These are phyloP conservation scores for Drosophila sordidula DNA, from an alignment of 2,888 invertebrate species.

Conservation along the genomic window DNA sequence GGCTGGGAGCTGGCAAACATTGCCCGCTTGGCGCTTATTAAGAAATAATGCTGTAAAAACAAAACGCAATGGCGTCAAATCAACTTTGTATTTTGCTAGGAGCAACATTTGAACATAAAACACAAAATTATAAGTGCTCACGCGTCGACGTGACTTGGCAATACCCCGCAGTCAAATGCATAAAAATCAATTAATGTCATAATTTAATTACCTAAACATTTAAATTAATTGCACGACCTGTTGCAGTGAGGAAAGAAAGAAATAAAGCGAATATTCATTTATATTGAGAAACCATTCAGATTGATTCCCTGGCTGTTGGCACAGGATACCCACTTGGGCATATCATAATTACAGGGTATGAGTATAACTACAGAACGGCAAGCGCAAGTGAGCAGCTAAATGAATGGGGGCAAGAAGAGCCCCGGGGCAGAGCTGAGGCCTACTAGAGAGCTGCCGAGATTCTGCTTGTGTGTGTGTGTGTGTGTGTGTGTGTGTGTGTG, in stretches of 20 bases:
- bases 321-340: too few species aligned
- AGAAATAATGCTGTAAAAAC: constrained; percentile 75
- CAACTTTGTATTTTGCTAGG: constrained; percentile 63
- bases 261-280: too few species aligned
- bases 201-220: too few species aligned
- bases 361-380: constrained; percentile 14
- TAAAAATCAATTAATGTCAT: too few species aligned
- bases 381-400: constrained; percentile 12
- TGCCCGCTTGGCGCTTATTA: constrained; percentile 53
- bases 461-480: constrained; percentile 7
- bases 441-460: constrained; percentile 24
- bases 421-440: constrained; percentile 48
- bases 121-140: constrained; percentile 5
- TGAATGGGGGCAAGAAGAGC: constrained; percentile 37
- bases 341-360: constrained; percentile 28
- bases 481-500: not conserved
- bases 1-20: not conserved
- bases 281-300: too few species aligned
- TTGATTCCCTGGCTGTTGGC: too few species aligned
- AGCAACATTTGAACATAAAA: constrained; percentile 52
- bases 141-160: not conserved
- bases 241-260: too few species aligned
- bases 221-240: too few species aligned
- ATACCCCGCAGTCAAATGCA: constrained; percentile 17
- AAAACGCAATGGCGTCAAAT: constrained; percentile 74